Evolutionary conservation across 2,888 invertebrate species (phyloP), one percentile per base, ranked within the genome.

Genomic region (Protodeltote pygarga): DNA sequence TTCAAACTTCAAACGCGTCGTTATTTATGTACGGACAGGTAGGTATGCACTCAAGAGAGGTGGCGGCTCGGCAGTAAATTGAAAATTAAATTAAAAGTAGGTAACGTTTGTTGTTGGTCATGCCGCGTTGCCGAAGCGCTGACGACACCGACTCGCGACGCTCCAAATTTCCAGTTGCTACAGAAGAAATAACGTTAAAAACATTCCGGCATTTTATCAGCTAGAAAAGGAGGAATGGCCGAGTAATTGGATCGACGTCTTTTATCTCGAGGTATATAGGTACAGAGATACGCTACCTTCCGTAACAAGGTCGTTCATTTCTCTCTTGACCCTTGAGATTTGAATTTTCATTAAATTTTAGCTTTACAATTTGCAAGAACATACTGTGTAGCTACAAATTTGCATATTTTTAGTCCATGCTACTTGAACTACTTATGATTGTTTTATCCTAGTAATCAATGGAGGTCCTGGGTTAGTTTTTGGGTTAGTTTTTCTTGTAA

Each of bases 41-140:
- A 64, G 59, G 62, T 65, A 64, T 49, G 60, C 63, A 57, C 58
- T 53, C 61, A 68, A 64, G 60, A 39, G 34, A 50, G 44, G 55
- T 34, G 35, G 35, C 37, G 42, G 54, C 40, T 44, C 52, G 46
- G 55, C 71, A 64, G 59, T 49, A 73, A 78, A 77, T 78, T 75
- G 77, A 67, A 78, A 78, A 77, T 72, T 63, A 77, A 79, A 78
- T 78, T 78, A 77, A 77, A 77, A 75, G 60, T 48, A n/a, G 50
- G 53, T 40, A 45, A 37, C 63, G 47, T 57, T 75, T 71, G 71
- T 75, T 74, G 71, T 71, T 63, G 60, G 63, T 60, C 61, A 62
- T 52, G 69, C 53, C 65, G 65, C 68, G 48, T 61, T 68, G 59
- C 65, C 37, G 58, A 54, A 59, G 47, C 55, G 60, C 42, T 59